Conservation (phyloP, 1,140 invertebrate genomes). For the Cydia splendana region DNA sequence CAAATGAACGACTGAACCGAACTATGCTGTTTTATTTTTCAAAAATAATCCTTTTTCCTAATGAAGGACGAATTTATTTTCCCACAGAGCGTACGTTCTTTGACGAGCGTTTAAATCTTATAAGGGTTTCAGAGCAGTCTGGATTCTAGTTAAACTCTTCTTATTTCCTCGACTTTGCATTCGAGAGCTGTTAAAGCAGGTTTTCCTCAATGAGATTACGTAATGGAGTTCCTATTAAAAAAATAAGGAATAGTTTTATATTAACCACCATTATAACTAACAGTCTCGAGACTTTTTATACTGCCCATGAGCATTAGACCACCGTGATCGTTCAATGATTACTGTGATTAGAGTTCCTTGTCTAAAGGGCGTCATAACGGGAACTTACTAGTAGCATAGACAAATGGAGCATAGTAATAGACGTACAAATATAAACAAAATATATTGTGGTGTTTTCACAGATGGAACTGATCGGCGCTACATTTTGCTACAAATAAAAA, state of each 20-base stretch:
- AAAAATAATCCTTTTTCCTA: constrained; percentile 1
- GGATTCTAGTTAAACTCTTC: constrained; percentile 5
- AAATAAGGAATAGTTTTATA: constrained; percentile 4
- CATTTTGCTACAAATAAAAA: too few relatives aligned
- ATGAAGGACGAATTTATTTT: constrained; percentile 21
- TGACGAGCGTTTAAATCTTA: constrained; percentile 23
- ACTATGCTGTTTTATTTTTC: constrained; percentile 18
- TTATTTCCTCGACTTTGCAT: constrained; percentile 11
- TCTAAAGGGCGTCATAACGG: neutral
- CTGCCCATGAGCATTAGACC: neutral
- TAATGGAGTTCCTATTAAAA: neutral
- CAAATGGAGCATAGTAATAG: neutral
- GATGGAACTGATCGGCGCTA: too few relatives aligned
- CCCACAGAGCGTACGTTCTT: constrained; percentile 7
- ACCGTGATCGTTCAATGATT: neutral
- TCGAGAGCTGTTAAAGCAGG: neutral
- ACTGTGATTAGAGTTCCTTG: constrained; percentile 7
- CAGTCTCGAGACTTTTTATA: neutral
- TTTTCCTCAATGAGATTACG: constrained; percentile 25
- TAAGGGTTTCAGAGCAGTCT: constrained; percentile 28
- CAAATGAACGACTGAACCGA: neutral
- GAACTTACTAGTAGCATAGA: neutral
- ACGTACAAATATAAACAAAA: neutral
- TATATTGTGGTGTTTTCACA: too few relatives aligned
- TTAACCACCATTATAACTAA: neutral